Evolutionary conservation across 2,797 vertebrate species (phyloP).

Genomic region (Echiichthys vipera): DNA sequence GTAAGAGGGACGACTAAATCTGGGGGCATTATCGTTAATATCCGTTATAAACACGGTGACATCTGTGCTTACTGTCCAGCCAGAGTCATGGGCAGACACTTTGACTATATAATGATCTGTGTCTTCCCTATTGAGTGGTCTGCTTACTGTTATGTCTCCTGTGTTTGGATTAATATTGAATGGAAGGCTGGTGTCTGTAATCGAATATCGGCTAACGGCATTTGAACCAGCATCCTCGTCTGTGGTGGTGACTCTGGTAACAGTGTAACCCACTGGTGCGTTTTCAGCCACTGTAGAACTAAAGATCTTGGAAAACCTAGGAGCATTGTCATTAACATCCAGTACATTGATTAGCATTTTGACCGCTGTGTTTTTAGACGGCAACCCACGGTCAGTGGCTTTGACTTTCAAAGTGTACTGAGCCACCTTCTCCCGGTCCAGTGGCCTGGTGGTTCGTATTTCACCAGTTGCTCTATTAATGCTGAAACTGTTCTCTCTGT

Average conservation of each 20-base stretch:
- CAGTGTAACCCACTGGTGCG: constrained; percentile 92
- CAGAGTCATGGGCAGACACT: constrained; percentile 95
- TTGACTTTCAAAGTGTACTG: constrained; percentile 89
- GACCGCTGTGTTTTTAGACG: constrained; percentile 87
- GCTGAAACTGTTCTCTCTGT: constrained; percentile 91
- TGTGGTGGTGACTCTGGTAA: constrained; percentile 94
- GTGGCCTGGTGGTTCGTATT: constrained; percentile 88
- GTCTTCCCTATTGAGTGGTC: constrained; percentile 94
- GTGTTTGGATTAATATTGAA: constrained; percentile 93
- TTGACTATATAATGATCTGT: constrained; percentile 92
- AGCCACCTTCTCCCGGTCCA: constrained; percentile 92
- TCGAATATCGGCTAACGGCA: constrained; percentile 92
- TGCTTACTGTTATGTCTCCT: constrained; percentile 93
- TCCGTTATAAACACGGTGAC: constrained; percentile 95
- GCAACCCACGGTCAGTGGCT: constrained; percentile 91
- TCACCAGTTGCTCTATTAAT: constrained; percentile 93
- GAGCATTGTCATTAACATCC: constrained; percentile 98
- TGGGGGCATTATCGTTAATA: constrained; percentile 94
- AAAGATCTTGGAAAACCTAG: constrained; percentile 97
- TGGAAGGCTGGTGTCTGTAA: constrained; percentile 91
- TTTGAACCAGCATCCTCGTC: constrained; percentile 94
- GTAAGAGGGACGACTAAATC: constrained; percentile 95
- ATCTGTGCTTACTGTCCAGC: constrained; percentile 98
- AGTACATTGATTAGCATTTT: constrained; percentile 90
- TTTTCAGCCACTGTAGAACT: constrained; percentile 95